Conservation (phyloP, 2,113 vertebrate species). For the Hippocampus mohnikei region DNA sequence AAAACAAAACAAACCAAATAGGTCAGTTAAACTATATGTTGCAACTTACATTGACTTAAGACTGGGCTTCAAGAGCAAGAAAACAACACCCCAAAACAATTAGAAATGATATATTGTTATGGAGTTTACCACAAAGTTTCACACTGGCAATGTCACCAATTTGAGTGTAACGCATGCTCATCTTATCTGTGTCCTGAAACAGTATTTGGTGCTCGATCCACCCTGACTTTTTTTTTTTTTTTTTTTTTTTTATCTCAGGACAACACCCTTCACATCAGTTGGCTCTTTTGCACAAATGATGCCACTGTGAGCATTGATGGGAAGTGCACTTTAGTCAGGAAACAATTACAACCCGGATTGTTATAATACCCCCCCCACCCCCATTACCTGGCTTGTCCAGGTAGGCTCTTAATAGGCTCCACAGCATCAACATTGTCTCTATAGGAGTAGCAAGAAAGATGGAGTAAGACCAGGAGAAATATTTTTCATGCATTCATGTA, state of each 20-base stretch:
- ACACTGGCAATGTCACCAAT: neutral
- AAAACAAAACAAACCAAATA: neutral
- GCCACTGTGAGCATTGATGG: neutral
- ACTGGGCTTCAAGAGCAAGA: neutral
- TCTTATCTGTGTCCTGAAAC: constrained; percentile 63
- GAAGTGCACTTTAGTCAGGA: neutral
- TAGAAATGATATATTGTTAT: neutral
- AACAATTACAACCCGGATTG: neutral
- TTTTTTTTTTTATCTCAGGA: constrained; percentile 60
- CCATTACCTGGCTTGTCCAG: constrained; percentile 88
- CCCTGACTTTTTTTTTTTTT: constrained; percentile 46
- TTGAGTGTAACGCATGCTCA: constrained; percentile 46
- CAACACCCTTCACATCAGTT: constrained; percentile 25
- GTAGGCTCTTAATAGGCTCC: constrained; percentile 87
- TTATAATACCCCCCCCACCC: neutral
- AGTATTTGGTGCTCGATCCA: constrained; percentile 40
- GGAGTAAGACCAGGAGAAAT: neutral
- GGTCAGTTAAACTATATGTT: neutral
- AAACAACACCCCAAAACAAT: neutral
- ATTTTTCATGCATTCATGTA: neutral
- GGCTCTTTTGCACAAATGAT: constrained; percentile 1
- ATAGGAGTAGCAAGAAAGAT: constrained; percentile 30
- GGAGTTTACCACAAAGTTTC: neutral
- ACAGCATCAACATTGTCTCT: constrained; percentile 87
- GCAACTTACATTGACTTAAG: neutral